Percentiles rank a stretch among this genome's conserved stretches.
phyloP scores from a whole-genome alignment of 2,797 vertebrate genomes.

The Strix occidentalis region DNA sequence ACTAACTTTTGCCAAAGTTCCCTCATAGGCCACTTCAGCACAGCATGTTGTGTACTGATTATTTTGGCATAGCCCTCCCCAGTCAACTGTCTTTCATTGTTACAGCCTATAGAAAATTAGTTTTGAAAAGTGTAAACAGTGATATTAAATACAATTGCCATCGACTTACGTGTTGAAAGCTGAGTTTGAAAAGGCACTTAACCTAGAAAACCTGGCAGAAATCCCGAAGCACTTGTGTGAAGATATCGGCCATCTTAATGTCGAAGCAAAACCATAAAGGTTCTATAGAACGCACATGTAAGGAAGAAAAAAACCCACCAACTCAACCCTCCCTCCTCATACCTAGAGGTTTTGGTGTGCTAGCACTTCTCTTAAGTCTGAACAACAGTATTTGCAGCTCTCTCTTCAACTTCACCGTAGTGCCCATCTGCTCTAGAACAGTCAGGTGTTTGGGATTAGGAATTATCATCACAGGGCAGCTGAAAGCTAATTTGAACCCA shows the following conservation, averaged over 20 bases:
- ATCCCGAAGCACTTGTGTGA: not conserved
- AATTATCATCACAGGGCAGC: not conserved
- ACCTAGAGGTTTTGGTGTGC: not conserved
- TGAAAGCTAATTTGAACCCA: not conserved
- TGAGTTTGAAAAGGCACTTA: not conserved
- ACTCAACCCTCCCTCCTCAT: not conserved
- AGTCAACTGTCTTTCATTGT: not conserved
- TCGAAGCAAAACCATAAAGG: not conserved
- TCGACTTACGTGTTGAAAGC: not conserved
- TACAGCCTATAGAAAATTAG: not conserved
- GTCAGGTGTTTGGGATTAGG: not conserved
- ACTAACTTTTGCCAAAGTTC: not conserved
- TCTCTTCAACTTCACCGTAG: not conserved
- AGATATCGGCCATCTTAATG: not conserved
- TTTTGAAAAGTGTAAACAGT: not conserved
- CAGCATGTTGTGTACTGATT: not conserved
- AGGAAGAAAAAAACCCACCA: not conserved
- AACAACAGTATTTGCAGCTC: not conserved
- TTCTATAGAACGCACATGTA: fast-evolving
- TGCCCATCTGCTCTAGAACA: not conserved
- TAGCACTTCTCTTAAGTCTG: not conserved
- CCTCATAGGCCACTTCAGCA: not conserved
- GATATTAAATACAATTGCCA: not conserved
- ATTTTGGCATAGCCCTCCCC: not conserved
- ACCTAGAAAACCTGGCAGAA: not conserved